Evolutionary conservation across 2,888 invertebrate species (phyloP).

Genomic region (Stratiomys singularior): DNA sequence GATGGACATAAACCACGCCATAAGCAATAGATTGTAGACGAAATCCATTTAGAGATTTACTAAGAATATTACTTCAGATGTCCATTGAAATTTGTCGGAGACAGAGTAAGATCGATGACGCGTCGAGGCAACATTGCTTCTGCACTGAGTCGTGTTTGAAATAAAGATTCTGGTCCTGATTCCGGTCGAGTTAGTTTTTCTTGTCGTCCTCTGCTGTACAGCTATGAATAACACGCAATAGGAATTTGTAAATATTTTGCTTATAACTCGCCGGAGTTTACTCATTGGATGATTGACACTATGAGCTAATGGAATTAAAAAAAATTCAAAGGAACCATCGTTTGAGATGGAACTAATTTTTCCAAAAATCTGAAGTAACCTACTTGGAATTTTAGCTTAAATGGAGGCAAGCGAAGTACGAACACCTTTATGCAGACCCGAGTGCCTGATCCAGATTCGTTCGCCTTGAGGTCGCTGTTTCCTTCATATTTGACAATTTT

Average conservation of each 20-base stretch:
- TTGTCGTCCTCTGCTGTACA: not conserved
- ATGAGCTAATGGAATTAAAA: not conserved
- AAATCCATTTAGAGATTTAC: not conserved
- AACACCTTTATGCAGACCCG: too few relatives aligned
- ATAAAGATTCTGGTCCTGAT: too few relatives aligned
- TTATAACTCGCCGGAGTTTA: not conserved
- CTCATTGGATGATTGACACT: not conserved
- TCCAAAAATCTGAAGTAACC: too few relatives aligned
- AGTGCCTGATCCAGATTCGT: too few relatives aligned
- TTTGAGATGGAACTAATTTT: too few relatives aligned
- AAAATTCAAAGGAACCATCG: too few relatives aligned
- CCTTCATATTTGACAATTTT: too few relatives aligned
- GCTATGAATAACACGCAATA: not conserved
- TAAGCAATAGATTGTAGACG: not conserved
- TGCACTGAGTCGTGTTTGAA: not conserved
- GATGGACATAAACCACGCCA: too few relatives aligned
- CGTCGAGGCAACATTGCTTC: not conserved
- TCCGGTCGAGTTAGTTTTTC: not conserved
- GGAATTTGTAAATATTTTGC: not conserved
- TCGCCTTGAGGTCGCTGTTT: too few relatives aligned
- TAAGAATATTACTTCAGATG: conserved; percentile 16
- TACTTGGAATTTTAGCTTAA: too few relatives aligned
- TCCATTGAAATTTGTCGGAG: not conserved
- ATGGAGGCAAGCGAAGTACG: too few relatives aligned
- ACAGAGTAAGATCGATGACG: conserved; percentile 5